Evolutionary conservation across 2,113 vertebrate species (phyloP).

Genomic region (Alethe diademata): DNA sequence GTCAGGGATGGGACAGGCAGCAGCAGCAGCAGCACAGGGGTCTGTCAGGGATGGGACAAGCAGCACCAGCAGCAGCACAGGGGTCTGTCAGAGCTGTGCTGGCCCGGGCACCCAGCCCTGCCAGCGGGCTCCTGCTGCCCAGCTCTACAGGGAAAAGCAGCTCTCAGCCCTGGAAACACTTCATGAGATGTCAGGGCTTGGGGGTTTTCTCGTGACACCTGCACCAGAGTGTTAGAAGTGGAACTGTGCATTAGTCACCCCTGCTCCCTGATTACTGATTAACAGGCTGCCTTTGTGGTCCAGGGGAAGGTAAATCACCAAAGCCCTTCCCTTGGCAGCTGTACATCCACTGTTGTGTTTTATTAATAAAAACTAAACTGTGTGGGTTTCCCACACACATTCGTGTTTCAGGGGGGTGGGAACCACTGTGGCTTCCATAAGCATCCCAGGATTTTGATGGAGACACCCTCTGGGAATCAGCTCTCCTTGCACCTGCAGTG

Average conservation of each 20-base stretch:
- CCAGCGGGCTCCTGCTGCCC: rapidly evolving
- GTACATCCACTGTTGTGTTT: neutral
- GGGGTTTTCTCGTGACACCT: neutral
- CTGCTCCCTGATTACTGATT: neutral
- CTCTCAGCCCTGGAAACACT: neutral
- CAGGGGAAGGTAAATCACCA: neutral
- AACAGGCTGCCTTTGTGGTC: neutral
- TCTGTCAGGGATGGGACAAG: too few relatives aligned
- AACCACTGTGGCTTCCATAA: neutral
- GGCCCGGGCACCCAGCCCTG: rapidly evolving
- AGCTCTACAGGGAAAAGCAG: rapidly evolving
- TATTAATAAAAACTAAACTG: neutral
- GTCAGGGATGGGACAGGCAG: neutral
- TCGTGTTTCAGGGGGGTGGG: neutral
- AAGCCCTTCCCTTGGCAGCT: neutral
- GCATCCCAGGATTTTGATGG: too few relatives aligned
- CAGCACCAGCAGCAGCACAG: rapidly evolving
- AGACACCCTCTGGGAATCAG: neutral
- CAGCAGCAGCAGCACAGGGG: neutral
- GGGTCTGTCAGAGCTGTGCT: rapidly evolving
- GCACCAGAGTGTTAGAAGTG: rapidly evolving
- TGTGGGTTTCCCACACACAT: rapidly evolving
- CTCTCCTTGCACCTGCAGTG: rapidly evolving
- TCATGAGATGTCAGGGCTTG: rapidly evolving
- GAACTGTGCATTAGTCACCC: neutral